phyloP scores from a whole-genome alignment of 2,797 vertebrate species.

The Pyrrhura leucotis region DNA sequence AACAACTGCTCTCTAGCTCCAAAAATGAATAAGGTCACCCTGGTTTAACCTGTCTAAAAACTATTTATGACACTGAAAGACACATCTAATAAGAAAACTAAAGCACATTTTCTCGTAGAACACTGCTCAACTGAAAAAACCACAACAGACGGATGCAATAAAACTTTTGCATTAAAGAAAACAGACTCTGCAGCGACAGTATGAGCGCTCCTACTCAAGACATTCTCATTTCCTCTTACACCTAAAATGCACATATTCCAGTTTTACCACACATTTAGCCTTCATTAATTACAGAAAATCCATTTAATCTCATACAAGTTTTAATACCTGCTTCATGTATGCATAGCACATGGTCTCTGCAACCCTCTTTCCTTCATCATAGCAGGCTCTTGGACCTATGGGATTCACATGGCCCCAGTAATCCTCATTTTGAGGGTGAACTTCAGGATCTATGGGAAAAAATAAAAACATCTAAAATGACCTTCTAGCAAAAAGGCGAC shows the following conservation, averaged over 20 bases:
- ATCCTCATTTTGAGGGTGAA: conserved; percentile 96
- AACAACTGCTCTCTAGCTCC: background rate
- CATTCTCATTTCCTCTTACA: background rate
- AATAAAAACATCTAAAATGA: background rate
- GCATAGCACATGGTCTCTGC: conserved; percentile 99
- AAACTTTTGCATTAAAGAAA: background rate
- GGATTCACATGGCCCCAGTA: conserved; percentile 99
- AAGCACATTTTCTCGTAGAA: background rate
- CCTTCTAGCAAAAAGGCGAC: background rate
- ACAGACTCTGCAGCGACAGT: background rate
- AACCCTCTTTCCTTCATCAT: conserved; percentile 96
- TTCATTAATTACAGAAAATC: conserved; percentile 31
- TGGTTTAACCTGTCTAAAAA: background rate
- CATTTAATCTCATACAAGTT: background rate
- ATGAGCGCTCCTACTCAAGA: background rate
- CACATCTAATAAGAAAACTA: background rate
- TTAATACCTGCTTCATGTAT: conserved; percentile 97
- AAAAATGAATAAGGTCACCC: background rate
- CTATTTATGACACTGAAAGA: background rate
- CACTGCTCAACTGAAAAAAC: background rate
- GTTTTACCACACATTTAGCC: background rate
- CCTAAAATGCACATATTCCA: background rate
- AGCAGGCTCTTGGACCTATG: conserved; percentile 95
- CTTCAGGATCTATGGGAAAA: conserved; percentile 88
- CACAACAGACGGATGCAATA: background rate